Conservation (phyloP, 64 coral and sea anemone species). For the Stichodactyla helianthus region DNA sequence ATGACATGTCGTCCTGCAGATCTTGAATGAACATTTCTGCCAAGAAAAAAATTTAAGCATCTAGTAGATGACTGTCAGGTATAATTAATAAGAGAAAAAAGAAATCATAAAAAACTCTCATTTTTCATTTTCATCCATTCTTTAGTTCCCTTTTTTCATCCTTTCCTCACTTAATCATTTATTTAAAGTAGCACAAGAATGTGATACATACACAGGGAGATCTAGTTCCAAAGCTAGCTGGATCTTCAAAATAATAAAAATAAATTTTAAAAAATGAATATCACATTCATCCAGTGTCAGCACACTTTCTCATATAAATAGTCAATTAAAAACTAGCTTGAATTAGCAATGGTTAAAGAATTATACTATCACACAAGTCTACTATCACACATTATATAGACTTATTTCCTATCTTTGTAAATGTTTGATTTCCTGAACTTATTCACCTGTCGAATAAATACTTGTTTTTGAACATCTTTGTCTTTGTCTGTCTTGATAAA, state of each 20-base stretch:
- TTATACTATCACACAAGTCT: no score
- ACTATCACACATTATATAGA: no score
- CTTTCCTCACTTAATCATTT: not conserved
- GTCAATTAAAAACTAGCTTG: no score
- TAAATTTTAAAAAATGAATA: not conserved
- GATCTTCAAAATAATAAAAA: slow-evolving; percentile 40
- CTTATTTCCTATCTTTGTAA: not conserved
- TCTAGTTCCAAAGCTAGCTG: slow-evolving; percentile 70
- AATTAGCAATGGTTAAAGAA: no score
- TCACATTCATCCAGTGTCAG: no score
- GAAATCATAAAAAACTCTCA: not conserved
- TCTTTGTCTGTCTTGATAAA: slow-evolving; percentile 68
- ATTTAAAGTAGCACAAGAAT: not conserved
- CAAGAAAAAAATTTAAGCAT: no score
- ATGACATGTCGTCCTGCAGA: slow-evolving; percentile 88
- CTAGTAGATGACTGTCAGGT: no score
- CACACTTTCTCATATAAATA: no score
- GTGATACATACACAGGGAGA: slow-evolving; percentile 77
- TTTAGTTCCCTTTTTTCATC: not conserved
- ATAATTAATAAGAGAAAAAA: not conserved
- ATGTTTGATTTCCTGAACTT: not conserved
- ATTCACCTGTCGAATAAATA: slow-evolving; percentile 81
- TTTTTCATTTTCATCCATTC: not conserved
- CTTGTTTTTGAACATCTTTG: slow-evolving; percentile 66
- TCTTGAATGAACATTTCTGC: slow-evolving; percentile 91